Evolutionary conservation across 2,797 vertebrate species (phyloP).

Genomic region (Micropoecilia bifurca): DNA sequence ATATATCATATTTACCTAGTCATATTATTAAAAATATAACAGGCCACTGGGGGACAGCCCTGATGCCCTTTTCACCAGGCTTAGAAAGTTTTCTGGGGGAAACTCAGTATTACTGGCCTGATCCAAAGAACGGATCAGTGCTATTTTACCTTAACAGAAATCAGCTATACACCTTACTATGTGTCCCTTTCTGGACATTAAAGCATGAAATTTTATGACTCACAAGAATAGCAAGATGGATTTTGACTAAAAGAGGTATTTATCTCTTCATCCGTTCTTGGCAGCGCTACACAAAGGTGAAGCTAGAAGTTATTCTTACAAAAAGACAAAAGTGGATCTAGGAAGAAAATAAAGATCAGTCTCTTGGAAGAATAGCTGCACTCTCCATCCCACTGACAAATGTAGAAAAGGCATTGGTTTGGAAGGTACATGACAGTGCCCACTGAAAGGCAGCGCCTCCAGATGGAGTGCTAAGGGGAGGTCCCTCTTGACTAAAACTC

Average conservation of each 20-base stretch:
- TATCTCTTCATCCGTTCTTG: conserved; percentile 1
- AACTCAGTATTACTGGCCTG: conserved; percentile 6
- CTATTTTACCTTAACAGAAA: conserved; percentile 41
- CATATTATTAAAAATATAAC: no score
- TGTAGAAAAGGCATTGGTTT: conserved; percentile 18
- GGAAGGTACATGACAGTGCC: conserved; percentile 28
- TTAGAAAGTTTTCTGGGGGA: no score
- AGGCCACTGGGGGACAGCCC: no score
- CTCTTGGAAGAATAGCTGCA: conserved; percentile 21
- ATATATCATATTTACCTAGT: no score
- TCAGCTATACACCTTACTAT: conserved; percentile 1
- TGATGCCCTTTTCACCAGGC: no score
- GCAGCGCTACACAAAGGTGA: conserved; percentile 4
- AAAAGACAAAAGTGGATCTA: conserved; percentile 6
- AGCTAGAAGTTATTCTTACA: conserved; percentile 20
- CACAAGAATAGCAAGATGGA: background rate
- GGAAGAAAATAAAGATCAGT: conserved; percentile 12
- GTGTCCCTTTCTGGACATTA: background rate
- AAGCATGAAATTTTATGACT: background rate
- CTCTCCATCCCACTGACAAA: conserved; percentile 33
- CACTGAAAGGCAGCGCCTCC: conserved; percentile 43
- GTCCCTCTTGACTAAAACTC: conserved; percentile 53
- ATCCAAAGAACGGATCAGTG: conserved; percentile 43
- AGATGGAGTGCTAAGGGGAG: conserved; percentile 68
- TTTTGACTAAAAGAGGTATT: background rate